Evolutionary conservation across 2,888 invertebrate species (phyloP), one percentile per base, ranked within the genome.

Genomic region (Colostygia pectinataria): DNA sequence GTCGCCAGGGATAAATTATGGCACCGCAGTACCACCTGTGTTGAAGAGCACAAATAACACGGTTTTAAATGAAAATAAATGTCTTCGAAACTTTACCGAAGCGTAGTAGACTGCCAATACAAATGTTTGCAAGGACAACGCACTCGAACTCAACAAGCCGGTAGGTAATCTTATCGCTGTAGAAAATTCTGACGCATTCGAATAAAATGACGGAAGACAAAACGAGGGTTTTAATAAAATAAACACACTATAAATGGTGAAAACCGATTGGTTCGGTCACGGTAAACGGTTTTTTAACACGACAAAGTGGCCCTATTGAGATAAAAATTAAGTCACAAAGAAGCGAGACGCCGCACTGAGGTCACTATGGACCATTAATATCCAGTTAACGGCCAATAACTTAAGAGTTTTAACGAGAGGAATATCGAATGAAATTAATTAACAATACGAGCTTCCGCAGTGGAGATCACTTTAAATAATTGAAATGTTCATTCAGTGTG

Each of bases 401-500:
- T 18, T 81, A 77, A 67, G 56, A 66, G 42, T 67, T 66, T 83
- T 83, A 77, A 83, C 72, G 77, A 74, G 76, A 73, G 63, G 75
- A 74, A 80, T 77, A 78, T 78, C 71, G 71, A 71, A 71, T 67
- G 62, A 76, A 77, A 80, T 77, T 78, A 74, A 82, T 77, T 70
- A 73, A 71, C 64, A 60, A 52, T 61, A 63, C 45, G 62, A 66
- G 68, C 68, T 78, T 75, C 76, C 77, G 75, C 69, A 68, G 62
- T 72, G 33, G 32, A n/a, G 52, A 56, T 60, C 61, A 59, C 47
- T 59, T 51, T 49, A 59, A 67, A 58, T 64, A 63, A 69, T 66
- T 63, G 59, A 63, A 68, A 59, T 68, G 59, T 69, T 68, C 61
- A 68, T 71, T 69, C 57, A 59, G 65, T 54, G 53, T 59, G 59